These are phyloP conservation scores for Oenanthe oenanthe DNA, from an alignment of 2,113 vertebrate species.

Conservation along the genomic window DNA sequence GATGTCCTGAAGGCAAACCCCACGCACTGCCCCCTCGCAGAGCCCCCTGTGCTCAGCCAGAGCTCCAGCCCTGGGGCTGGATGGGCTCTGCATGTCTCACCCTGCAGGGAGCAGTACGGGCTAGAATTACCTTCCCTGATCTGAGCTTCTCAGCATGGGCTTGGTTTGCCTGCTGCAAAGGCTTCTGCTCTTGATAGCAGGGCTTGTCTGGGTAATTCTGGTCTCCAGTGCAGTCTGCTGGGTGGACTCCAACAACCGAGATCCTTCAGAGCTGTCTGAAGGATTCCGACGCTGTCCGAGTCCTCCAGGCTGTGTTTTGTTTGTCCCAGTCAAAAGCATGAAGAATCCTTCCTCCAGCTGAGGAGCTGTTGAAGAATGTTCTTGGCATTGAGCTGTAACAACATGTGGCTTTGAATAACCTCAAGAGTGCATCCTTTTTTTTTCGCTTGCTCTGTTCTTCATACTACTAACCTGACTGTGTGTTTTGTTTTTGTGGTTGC, in stretches of 20 bases:
- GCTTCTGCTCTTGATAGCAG: neutral
- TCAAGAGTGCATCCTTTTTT: constrained; percentile 45
- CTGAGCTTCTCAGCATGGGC: neutral
- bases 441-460: constrained; percentile 75
- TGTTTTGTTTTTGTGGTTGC: constrained; percentile 71
- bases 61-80: neutral
- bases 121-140: neutral
- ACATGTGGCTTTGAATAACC: constrained; percentile 65
- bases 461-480: constrained; percentile 80
- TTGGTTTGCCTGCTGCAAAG: neutral
- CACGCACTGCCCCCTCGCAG: fast-evolving
- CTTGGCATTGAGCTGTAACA: constrained; percentile 28
- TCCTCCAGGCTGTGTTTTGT: constrained; percentile 36
- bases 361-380: constrained; percentile 39
- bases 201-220: neutral
- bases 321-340: constrained; percentile 17
- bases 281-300: neutral
- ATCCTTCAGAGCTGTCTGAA: constrained; percentile 16
- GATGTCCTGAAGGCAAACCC: neutral
- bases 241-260: neutral
- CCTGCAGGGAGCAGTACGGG: neutral
- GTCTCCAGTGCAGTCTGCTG: neutral
- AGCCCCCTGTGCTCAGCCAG: neutral
- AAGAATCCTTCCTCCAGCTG: constrained; percentile 38
- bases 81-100: neutral